Evolutionary conservation across 1,140 invertebrate genomes (phyloP).

Genomic region (Eurosta solidaginis): DNA sequence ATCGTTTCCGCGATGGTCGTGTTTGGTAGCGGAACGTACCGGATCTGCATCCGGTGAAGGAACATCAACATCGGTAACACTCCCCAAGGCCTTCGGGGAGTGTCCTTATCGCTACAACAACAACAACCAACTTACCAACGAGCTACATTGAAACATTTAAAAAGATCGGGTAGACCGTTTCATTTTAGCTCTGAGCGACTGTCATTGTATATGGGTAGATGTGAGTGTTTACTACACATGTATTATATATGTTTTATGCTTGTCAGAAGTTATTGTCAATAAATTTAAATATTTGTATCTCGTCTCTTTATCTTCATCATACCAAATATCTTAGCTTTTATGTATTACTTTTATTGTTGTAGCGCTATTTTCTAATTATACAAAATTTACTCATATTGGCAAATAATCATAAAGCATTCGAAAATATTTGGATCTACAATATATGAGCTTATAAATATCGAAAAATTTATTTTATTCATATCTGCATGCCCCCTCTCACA

Average conservation of each 20-base stretch:
- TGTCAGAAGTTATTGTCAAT: constrained; percentile 27
- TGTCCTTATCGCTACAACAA: no score
- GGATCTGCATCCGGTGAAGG: no score
- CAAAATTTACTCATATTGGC: constrained; percentile 19
- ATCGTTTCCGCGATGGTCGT: no score
- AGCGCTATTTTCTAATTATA: constrained; percentile 19
- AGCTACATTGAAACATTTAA: no score
- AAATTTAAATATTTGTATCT: constrained; percentile 28
- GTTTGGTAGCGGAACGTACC: no score
- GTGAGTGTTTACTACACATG: no score
- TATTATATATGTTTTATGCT: not conserved
- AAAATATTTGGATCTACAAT: not conserved
- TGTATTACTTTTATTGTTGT: not conserved
- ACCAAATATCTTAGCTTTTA: not conserved
- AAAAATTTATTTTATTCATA: not conserved
- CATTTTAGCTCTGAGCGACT: no score
- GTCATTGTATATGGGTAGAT: no score
- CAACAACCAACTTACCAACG: not conserved
- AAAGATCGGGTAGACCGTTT: no score
- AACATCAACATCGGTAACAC: no score
- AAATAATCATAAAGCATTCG: constrained; percentile 23
- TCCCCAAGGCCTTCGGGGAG: no score
- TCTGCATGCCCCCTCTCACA: not conserved
- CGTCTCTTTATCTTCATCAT: constrained; percentile 4
- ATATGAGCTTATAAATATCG: not conserved